phyloP scores from a whole-genome alignment of 2,797 vertebrate genomes.

The Anguilla obscura region DNA sequence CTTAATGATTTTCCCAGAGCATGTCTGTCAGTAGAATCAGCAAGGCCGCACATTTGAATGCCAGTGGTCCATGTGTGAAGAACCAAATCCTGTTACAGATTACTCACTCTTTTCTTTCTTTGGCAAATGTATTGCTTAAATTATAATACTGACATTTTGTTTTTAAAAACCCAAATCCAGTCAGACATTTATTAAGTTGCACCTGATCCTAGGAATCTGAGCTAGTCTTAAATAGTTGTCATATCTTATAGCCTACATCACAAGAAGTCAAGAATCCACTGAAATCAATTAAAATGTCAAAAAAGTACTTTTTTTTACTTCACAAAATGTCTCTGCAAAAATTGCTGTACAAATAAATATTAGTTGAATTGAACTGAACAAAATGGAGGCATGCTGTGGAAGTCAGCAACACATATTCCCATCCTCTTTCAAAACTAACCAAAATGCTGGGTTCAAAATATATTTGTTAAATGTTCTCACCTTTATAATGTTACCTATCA shows the following conservation, averaged over 20 bases:
- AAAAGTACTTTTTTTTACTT: background rate
- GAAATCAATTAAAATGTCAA: background rate
- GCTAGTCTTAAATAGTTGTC: background rate
- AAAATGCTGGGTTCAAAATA: background rate
- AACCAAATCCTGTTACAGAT: background rate
- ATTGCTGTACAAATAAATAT: background rate
- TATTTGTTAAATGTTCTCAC: background rate
- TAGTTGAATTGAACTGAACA: background rate
- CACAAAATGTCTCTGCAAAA: no score
- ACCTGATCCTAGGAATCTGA: background rate
- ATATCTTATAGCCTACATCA: background rate
- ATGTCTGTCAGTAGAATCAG: slow-evolving; percentile 36
- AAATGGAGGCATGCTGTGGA: background rate
- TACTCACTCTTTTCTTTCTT: background rate
- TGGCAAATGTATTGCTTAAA: background rate
- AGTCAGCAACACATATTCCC: background rate
- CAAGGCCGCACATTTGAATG: slow-evolving; percentile 19
- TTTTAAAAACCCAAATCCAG: background rate
- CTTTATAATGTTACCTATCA: background rate
- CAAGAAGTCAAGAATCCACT: background rate
- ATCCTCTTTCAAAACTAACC: background rate
- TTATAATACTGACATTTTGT: background rate
- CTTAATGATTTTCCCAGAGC: slow-evolving; percentile 48
- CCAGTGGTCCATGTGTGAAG: slow-evolving; percentile 2
- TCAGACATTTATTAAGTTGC: background rate